Conservation (phyloP, 1,140 invertebrate species). For the Philaenus spumarius region DNA sequence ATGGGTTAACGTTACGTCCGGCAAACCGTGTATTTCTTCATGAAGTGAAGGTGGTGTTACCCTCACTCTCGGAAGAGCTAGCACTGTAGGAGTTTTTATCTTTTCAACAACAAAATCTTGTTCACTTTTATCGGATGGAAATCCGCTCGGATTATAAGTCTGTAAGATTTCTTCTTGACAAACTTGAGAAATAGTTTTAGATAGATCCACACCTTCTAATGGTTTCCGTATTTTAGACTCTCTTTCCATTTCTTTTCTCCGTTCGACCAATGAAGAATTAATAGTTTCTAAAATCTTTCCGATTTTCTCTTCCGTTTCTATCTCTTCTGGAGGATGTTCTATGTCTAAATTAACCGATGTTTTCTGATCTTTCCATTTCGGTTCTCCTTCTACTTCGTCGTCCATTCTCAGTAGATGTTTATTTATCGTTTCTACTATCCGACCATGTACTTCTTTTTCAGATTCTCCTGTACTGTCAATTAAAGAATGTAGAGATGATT, state of each 20-base stretch:
- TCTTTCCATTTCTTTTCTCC: slow-evolving; percentile 17
- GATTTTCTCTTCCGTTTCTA: slow-evolving; percentile 18
- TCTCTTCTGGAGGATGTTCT: slow-evolving; percentile 20
- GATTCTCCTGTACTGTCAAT: slow-evolving; percentile 2
- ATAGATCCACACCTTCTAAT: slow-evolving; percentile 18
- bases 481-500: background rate
- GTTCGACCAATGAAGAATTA: slow-evolving; percentile 25
- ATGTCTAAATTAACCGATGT: slow-evolving; percentile 24
- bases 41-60: slow-evolving; percentile 8
- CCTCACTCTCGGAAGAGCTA: slow-evolving; percentile 6
- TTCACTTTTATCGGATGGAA: background rate
- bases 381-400: slow-evolving; percentile 33
- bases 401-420: slow-evolving; percentile 31
- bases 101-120: background rate
- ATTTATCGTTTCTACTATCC: slow-evolving; percentile 39
- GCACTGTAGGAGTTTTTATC: background rate
- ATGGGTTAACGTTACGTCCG: slow-evolving; percentile 13
- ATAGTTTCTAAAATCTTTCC: slow-evolving; percentile 28
- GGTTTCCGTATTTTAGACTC: slow-evolving; percentile 4
- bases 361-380: slow-evolving; percentile 12
- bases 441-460: slow-evolving; percentile 27
- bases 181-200: slow-evolving; percentile 22
- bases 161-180: slow-evolving; percentile 18
- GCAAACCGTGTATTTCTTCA: slow-evolving; percentile 1
- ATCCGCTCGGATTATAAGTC: slow-evolving; percentile 12